Conservation (phyloP, 2,113 vertebrate genomes). For the Menura novaehollandiae region DNA sequence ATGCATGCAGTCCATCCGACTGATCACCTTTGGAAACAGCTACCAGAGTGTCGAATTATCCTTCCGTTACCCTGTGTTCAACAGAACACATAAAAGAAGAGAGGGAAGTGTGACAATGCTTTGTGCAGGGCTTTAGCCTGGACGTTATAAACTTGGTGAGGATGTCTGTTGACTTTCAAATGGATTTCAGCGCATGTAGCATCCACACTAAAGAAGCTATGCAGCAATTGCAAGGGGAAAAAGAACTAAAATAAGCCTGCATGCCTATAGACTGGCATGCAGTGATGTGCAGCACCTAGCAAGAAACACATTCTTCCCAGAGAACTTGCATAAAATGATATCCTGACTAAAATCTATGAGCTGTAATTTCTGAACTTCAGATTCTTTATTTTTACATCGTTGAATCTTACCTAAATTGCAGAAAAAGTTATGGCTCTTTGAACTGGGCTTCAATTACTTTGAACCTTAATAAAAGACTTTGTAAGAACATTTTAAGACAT, state of each 20-base stretch:
- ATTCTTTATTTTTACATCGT: background rate
- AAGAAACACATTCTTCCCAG: background rate
- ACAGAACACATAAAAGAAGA: background rate
- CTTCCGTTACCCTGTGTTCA: background rate
- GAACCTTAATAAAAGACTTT: slow-evolving; percentile 50
- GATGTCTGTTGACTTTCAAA: background rate
- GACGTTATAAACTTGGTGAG: background rate
- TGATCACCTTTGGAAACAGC: background rate
- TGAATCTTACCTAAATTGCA: background rate
- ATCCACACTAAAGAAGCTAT: background rate
- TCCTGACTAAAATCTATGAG: background rate
- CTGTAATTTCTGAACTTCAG: background rate
- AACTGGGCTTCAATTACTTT: slow-evolving; percentile 23
- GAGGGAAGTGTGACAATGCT: background rate
- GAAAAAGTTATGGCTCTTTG: background rate
- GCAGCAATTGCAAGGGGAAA: background rate
- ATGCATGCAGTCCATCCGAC: background rate
- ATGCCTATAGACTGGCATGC: background rate
- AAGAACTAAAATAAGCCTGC: background rate
- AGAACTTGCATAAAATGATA: background rate
- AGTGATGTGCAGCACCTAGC: background rate
- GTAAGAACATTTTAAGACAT: slow-evolving; percentile 6
- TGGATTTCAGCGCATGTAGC: background rate
- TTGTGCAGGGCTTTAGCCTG: background rate
- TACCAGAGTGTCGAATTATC: background rate